Conservation (phyloP, 2,797 vertebrate genomes). For the Sebastes ruberrimus region DNA sequence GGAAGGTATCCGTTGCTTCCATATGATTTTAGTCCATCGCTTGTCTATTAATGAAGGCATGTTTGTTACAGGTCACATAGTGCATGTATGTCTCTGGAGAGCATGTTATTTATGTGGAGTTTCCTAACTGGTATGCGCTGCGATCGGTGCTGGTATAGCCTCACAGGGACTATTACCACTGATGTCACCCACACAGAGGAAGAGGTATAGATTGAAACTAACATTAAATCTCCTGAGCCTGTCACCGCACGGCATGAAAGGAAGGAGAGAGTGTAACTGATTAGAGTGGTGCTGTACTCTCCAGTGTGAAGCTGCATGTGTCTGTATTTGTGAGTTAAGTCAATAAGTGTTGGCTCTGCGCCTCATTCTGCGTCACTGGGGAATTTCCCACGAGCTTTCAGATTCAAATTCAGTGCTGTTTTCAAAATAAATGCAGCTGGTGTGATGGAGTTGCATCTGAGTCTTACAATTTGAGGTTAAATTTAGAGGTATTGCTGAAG, state of each 20-base stretch:
- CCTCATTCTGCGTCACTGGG: slow-evolving; percentile 13
- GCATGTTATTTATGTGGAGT: slow-evolving; percentile 19
- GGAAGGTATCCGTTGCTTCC: not conserved
- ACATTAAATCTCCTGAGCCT: slow-evolving; percentile 25
- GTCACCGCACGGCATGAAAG: not conserved
- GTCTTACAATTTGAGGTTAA: not conserved
- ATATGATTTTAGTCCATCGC: not conserved
- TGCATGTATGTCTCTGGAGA: not conserved
- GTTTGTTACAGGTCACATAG: not conserved
- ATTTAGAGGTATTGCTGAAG: slow-evolving; percentile 4
- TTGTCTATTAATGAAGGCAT: not conserved
- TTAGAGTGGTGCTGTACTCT: not conserved
- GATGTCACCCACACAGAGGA: slow-evolving; percentile 3
- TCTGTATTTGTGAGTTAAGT: slow-evolving; percentile 5
- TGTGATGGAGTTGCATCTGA: not conserved
- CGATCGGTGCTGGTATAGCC: not conserved
- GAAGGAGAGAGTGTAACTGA: slow-evolving; percentile 6
- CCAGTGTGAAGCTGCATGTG: not conserved
- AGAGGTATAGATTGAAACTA: slow-evolving; percentile 24
- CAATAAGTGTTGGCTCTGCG: not conserved
- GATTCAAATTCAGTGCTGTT: slow-evolving; percentile 3
- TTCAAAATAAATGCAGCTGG: not conserved
- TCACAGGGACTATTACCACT: slow-evolving; percentile 21
- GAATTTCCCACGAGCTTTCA: slow-evolving; percentile 6
- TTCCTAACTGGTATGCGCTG: not conserved